Percentiles rank a stretch among this genome's conserved stretches.
phyloP scores from a whole-genome alignment of 2,888 invertebrate species.

The Geophilus truncorum region DNA sequence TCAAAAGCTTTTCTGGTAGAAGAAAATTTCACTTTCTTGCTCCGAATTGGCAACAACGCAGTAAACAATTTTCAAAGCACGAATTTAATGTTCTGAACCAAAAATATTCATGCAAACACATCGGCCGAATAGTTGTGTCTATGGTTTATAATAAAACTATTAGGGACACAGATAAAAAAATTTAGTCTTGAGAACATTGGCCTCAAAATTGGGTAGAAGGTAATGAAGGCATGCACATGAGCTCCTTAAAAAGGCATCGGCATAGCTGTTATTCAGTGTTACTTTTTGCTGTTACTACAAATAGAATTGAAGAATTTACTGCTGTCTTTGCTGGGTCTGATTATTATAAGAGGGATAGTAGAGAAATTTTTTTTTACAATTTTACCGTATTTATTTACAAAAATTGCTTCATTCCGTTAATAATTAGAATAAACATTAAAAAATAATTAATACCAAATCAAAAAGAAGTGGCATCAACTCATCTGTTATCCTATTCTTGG shows the following conservation, averaged over 20 bases:
- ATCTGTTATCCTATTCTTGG: conserved; percentile 86
- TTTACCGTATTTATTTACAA: not conserved
- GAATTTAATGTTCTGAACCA: not conserved
- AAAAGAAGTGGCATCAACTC: conserved; percentile 69
- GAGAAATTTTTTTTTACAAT: too few relatives aligned
- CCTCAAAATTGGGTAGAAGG: not conserved
- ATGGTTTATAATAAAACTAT: not conserved
- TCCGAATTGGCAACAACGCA: too few relatives aligned
- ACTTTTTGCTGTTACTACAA: not conserved
- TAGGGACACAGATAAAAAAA: not conserved
- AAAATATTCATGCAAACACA: not conserved
- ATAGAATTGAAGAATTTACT: not conserved
- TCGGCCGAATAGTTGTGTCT: not conserved
- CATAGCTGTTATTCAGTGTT: not conserved
- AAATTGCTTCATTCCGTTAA: too few relatives aligned
- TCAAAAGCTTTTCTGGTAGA: not conserved
- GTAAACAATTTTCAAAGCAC: not conserved
- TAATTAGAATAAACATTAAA: not conserved
- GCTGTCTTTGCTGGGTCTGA: not conserved
- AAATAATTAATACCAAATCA: conserved; percentile 60
- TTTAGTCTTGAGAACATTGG: not conserved
- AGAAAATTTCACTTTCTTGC: too few relatives aligned
- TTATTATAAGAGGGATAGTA: not conserved
- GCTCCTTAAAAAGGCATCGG: not conserved
- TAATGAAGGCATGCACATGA: not conserved